phyloP scores from a whole-genome alignment of 2,888 invertebrate species.

The Tethea ocularis region DNA sequence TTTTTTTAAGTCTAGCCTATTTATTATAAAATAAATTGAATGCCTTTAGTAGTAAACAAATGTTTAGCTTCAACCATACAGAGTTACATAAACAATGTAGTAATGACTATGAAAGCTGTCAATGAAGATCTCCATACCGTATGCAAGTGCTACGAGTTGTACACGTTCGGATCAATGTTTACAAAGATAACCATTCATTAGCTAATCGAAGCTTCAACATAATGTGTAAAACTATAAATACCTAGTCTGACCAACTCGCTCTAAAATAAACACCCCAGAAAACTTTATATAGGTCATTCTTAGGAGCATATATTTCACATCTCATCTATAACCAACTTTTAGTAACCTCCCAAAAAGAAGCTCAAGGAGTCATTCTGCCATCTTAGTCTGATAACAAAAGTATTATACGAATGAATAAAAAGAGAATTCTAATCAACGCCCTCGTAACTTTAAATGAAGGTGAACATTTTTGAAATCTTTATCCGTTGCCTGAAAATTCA shows the following conservation, averaged over 20 bases:
- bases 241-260: not conserved
- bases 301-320: not conserved
- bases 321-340: not conserved
- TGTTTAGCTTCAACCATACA: constrained; percentile 17
- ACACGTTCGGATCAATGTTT: constrained; percentile 34
- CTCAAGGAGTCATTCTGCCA: constrained; percentile 19
- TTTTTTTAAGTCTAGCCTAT: too few species aligned
- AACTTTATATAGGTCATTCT: not conserved
- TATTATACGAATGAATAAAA: constrained; percentile 48
- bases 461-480: constrained; percentile 67
- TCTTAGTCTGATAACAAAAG: constrained; percentile 38
- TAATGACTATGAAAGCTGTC: constrained; percentile 26
- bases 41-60: too few species aligned
- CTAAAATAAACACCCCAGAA: not conserved
- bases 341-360: constrained; percentile 3
- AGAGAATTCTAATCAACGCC: constrained; percentile 62
- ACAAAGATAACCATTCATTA: constrained; percentile 30
- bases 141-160: constrained; percentile 30
- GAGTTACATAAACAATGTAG: constrained; percentile 15
- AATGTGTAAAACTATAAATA: constrained; percentile 9
- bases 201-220: constrained; percentile 27
- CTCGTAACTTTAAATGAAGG: constrained; percentile 66
- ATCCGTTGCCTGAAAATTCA: constrained; percentile 55
- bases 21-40: too few species aligned
- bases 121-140: constrained; percentile 29